Base-by-base conservation (phyloP, 2,113 vertebrate species). In the Pteruthius melanotis region DNA sequence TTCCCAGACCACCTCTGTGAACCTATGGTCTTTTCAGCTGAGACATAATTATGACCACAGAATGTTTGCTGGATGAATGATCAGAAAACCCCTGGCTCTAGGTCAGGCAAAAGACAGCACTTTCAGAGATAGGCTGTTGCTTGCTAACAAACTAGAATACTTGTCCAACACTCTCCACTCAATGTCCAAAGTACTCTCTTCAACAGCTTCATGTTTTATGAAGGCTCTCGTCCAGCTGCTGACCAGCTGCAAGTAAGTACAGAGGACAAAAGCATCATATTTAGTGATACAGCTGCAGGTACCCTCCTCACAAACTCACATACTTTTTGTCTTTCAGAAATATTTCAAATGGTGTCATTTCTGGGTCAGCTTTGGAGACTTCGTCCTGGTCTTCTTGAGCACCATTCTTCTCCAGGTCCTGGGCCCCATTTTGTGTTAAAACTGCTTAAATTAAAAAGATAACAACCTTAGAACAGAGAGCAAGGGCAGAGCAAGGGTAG, bases 291-390 rank as follows among this genome's bases (percentile, higher is more conserved):
- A 93, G 83, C 72, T 90, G 77, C 60, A 94, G 40, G 70, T 70
- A 93, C 31, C 44, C 31, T 95, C 28, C 54, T 83, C 50, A 35
- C 30, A 60, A 93, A 90, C 19, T 47, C 79, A 82, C 28, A n/a
- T 97, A 99, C 99, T 98, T 99, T 95, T 98, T 98, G 87, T 99
- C 99, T 96, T 98, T 99, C 89, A 99, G 97, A 95, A 97, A 97
- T 88, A 99, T 99, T 97, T 99, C 99, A 97, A 99, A 99, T 42
- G 96, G 84, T 37, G 98, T 99, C 92, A 98, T 98, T 95, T 97
- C 98, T 63, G 97, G 94, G 89, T 95, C 91, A 66, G 80, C 63
- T 71, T 66, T 85, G 70, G 94, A 86, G 50, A 94, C 97, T 93
- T 94, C 95, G 49, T 66, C 89, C 77, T 95, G 79, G 33, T 97